These are phyloP conservation scores for Cerceris ruficornis DNA, from an alignment of 2,888 invertebrate species.

Conservation along the genomic window DNA sequence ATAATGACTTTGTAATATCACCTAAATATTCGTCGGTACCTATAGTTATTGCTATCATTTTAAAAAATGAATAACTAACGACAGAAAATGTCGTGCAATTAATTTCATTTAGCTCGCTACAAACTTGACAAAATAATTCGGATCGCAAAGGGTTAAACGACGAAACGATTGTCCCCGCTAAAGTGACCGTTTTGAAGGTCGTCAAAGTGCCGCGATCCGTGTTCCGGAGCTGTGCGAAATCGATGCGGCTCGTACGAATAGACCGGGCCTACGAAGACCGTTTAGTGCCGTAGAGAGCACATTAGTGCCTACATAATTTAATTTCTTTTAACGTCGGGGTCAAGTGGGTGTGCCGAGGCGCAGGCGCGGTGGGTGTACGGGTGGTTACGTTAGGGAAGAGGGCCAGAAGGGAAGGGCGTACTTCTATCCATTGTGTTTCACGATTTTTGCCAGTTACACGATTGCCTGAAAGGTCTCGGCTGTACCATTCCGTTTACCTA, in stretches of 20 bases:
- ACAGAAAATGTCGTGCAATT: too few species aligned
- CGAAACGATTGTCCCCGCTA: neutral
- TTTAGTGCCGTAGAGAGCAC: conserved; percentile 55
- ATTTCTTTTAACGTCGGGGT: conserved; percentile 72
- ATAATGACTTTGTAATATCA: too few species aligned
- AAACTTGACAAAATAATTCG: too few species aligned
- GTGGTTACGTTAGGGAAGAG: conserved; percentile 34
- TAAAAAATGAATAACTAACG: too few species aligned
- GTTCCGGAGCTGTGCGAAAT: conserved; percentile 1
- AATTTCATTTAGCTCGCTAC: too few species aligned
- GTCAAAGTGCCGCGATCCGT: neutral
- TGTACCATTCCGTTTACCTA: conserved; percentile 74
- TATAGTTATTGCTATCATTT: too few species aligned
- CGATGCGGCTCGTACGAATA: conserved; percentile 10
- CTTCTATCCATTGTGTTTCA: conserved; percentile 73
- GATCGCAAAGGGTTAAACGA: neutral
- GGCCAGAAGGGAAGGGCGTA: conserved; percentile 64
- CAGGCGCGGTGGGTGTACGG: conserved; percentile 61
- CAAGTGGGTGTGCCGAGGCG: conserved; percentile 73
- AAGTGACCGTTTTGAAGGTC: neutral
- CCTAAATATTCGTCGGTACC: too few species aligned
- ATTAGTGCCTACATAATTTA: conserved; percentile 73
- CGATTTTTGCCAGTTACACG: conserved; percentile 72
- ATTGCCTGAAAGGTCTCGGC: conserved; percentile 76
- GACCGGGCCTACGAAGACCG: conserved; percentile 13